phyloP scores from a whole-genome alignment of 2,113 vertebrate genomes.

The Isichthys henryi region DNA sequence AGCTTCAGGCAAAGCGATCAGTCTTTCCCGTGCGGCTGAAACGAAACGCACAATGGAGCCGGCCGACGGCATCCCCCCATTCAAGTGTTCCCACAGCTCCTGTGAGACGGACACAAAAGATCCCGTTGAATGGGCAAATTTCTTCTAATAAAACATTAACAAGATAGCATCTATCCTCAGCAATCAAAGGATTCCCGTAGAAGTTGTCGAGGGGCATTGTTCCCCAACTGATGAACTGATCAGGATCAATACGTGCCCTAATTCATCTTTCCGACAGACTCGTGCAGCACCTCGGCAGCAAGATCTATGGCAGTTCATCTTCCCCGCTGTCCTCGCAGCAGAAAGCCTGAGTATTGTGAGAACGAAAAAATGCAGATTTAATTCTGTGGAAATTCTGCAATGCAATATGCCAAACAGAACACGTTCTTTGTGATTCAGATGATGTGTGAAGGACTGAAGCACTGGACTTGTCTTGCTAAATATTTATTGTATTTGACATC shows the following conservation, averaged over 20 bases:
- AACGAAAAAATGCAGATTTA: not conserved
- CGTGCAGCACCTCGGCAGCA: conserved; percentile 23
- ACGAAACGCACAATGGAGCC: conserved; percentile 1
- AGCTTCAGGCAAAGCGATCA: conserved; percentile 15
- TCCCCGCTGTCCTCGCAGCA: not conserved
- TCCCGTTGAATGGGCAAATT: conserved; percentile 54
- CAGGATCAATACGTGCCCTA: conserved; percentile 35
- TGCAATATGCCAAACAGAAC: not conserved
- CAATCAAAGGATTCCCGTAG: conserved; percentile 5
- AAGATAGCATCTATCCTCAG: conserved; percentile 27
- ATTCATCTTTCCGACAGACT: conserved; percentile 42
- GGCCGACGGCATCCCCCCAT: not conserved
- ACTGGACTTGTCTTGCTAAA: not conserved
- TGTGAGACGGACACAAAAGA: conserved; percentile 48
- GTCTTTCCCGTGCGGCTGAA: conserved; percentile 5
- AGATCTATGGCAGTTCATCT: conserved; percentile 10
- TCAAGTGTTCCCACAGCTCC: not conserved
- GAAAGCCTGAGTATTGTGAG: not conserved
- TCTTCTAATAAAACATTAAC: conserved; percentile 63
- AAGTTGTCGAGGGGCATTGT: conserved; percentile 21
- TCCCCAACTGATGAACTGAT: conserved; percentile 33
- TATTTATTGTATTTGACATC: not conserved
- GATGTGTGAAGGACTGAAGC: not conserved
- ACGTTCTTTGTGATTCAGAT: not conserved
- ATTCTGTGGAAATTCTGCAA: not conserved